Percentiles rank a stretch among this genome's conserved stretches.
phyloP scores from a whole-genome alignment of 2,888 invertebrate species.

The Cantharis rufa region DNA sequence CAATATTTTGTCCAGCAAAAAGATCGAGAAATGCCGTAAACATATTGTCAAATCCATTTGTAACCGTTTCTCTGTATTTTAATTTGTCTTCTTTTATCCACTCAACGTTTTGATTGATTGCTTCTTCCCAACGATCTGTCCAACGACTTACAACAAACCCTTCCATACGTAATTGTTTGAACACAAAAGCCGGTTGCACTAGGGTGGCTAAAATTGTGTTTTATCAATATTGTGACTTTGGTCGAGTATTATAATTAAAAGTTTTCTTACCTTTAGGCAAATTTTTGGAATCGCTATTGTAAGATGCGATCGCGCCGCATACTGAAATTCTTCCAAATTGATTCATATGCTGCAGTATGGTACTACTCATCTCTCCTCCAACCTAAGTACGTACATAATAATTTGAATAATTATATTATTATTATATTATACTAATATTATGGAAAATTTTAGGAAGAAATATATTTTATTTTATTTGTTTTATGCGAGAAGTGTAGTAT shows the following conservation, averaged over 20 bases:
- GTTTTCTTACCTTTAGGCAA: constrained; percentile 29
- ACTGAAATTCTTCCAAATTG: constrained; percentile 64
- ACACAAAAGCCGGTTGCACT: constrained; percentile 61
- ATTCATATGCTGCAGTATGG: constrained; percentile 66
- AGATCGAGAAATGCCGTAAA: constrained; percentile 70
- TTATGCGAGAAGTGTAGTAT: too few species aligned
- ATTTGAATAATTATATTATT: too few species aligned
- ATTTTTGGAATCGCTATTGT: constrained; percentile 57
- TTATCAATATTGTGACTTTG: neutral
- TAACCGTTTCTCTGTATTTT: constrained; percentile 69
- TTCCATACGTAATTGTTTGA: constrained; percentile 64
- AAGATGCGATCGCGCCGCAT: constrained; percentile 70
- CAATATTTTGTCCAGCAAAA: constrained; percentile 65
- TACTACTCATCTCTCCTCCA: constrained; percentile 67
- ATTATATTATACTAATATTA: too few species aligned
- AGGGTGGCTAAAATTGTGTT: constrained; percentile 48
- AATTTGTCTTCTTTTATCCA: constrained; percentile 70
- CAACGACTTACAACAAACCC: constrained; percentile 65
- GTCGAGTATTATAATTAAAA: neutral
- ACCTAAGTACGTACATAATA: constrained; percentile 53
- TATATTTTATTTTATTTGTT: too few species aligned
- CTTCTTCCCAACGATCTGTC: constrained; percentile 64
- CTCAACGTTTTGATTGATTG: constrained; percentile 62
- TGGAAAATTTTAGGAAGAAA: too few species aligned
- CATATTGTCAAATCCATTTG: constrained; percentile 69